Evolutionary conservation across 2,797 vertebrate species (phyloP).

Genomic region (Lemur catta): DNA sequence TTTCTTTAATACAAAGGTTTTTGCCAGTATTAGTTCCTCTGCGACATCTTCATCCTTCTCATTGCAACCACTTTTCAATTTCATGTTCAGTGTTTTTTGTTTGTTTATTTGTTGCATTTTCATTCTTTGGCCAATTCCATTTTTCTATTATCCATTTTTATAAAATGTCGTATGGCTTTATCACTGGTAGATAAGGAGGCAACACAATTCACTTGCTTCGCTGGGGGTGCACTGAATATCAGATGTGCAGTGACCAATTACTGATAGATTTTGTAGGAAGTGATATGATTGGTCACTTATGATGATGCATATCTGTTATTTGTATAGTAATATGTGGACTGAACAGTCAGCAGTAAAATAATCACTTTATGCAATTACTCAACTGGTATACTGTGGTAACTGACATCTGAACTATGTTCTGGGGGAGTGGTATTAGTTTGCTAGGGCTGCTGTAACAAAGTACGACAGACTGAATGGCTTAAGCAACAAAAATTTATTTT

Average conservation of each 20-base stretch:
- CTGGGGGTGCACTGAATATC: neutral
- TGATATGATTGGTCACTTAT: neutral
- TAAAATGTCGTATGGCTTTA: neutral
- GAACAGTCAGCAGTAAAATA: neutral
- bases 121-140: neutral
- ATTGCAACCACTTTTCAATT: neutral
- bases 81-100: neutral
- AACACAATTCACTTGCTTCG: neutral
- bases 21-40: neutral
- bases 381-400: neutral
- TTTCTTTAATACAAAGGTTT: neutral
- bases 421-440: neutral
- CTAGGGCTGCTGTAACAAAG: neutral
- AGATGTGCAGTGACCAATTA: neutral
- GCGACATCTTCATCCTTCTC: neutral
- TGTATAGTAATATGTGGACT: neutral
- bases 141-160: neutral
- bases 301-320: neutral
- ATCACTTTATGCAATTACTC: neutral
- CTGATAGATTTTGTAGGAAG: neutral
- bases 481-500: neutral
- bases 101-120: neutral
- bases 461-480: neutral
- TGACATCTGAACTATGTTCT: neutral
- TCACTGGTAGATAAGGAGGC: neutral